Evolutionary conservation across 2,888 invertebrate genomes (phyloP), one percentile per base, ranked within the genome.

Genomic region (Blastobasis adustella): DNA sequence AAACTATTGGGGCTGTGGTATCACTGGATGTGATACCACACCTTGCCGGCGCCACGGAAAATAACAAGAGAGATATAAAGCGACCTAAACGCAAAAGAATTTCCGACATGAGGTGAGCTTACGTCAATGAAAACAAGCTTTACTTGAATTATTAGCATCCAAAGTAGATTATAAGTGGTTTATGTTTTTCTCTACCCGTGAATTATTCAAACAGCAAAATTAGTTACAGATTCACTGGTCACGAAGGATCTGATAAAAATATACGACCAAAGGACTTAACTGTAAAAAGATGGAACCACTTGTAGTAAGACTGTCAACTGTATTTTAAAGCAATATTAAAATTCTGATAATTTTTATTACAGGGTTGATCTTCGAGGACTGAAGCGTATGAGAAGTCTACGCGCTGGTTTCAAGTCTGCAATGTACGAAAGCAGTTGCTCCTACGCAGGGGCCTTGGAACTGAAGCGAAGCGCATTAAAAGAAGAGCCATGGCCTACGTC

Each of bases 381-480:
- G 55, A 85, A 83, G 82, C 81, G 83, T 73, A 82, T 82, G 5
- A 71, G 74, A 52, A 79, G 81, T 67, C 78, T 87, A 52, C 80
- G 83, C 54, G 71, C 79, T 50, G 78, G 78, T 55, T 71, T 79
- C 59, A 85, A 81, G 79, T 76, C 80, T 80, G 90, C 90, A 75
- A 96, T 96, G 96, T 96, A 96, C 92, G 96, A 96, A 91, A 96
- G 96, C 89, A 96, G 96, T 75, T 96, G 96, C 90, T 96, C 96
- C 82, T 96, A 96, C 89, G 95, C 95, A 77, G 93, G 94, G 79
- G 94, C 94, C 72, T 86, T 94, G 69, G 94, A 94, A 86, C 87
- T 94, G 68, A 94, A 94, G 80, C 90, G 94, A 66, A 90, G 92
- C 60, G 91, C 93, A 57, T 71, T 89, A 46, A 85, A 87, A 58